These are phyloP conservation scores for Mactra quadrangularis DNA, from an alignment of 1,140 invertebrate genomes.

Conservation along the genomic window DNA sequence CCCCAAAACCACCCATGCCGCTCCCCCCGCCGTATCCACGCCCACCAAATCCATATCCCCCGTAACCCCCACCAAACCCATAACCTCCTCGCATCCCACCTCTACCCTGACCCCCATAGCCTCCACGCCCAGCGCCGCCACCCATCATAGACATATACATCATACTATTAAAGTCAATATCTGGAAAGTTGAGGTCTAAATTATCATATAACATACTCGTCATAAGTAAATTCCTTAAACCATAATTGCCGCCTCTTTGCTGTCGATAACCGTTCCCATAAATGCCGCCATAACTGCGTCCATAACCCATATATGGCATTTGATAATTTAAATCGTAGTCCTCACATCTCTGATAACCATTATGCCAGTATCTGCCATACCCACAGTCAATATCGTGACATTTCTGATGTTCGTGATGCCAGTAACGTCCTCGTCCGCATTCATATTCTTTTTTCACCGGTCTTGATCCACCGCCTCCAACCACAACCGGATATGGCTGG, in stretches of 20 bases:
- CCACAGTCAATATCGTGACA: constrained; percentile 11
- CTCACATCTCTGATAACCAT: too few relatives aligned
- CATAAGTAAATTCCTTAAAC: background rate
- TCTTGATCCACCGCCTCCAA: background rate
- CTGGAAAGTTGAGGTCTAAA: constrained; percentile 18
- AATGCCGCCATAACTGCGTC: too few relatives aligned
- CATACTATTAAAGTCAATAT: constrained; percentile 16
- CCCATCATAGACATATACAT: background rate
- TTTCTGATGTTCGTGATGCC: background rate
- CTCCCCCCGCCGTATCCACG: background rate
- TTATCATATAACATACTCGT: background rate
- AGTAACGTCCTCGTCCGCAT: background rate
- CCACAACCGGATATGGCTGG: constrained; percentile 13
- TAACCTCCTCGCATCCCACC: background rate
- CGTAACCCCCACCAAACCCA: background rate
- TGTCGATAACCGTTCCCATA: background rate
- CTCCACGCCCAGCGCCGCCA: background rate
- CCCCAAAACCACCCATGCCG: background rate
- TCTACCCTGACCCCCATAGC: background rate
- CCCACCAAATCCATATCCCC: too few relatives aligned
- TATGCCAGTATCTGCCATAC: background rate
- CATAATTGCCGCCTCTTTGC: background rate
- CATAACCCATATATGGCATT: too few relatives aligned
- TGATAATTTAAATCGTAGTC: too few relatives aligned
- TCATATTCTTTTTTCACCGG: background rate